Evolutionary conservation across 92 coral and sea anemone species (phyloP), one percentile per base, ranked within the genome.

Genomic region (Phenganax marumi): DNA sequence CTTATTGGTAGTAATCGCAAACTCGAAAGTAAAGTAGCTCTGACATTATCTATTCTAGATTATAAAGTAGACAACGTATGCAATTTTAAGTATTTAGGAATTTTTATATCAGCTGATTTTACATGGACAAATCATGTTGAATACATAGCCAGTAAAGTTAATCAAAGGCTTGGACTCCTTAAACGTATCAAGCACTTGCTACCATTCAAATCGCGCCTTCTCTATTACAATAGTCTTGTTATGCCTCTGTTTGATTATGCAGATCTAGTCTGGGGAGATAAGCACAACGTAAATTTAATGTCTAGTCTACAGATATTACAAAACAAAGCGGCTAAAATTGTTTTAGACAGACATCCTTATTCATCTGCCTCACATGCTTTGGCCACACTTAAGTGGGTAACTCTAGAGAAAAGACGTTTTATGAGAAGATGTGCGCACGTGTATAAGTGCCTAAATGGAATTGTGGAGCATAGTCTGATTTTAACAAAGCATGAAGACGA

Each of bases 321-420:
- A 85, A 85, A 78, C 17, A 85, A 79, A 18, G 84, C 88, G 16
- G 88, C 88, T 24, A 85, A 85, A 78, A 72, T 78, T 21, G 50
- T 85, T 69, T 68, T 85, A 56, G 88, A 85, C 70, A 78, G 85
- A 79, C 85, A 43, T 11, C 78, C 51, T 18, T 69, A 79, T 65
- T 85, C 88, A 85, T 85, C 84, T 66, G 88, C 84, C 52, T 68
- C 85, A 53, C 68, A 79, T 52, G 73, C 89, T 21, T 33, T 81
- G 54, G 76, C 83, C 68, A 54, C 86, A 53, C 71, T 81, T 12
- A 81, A 81, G 82, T 86, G 86, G 86, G 54, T 75, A 68, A 17
- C 68, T n/a, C 68, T 86, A 81, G 89, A 68, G 52, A 85, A 85
- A 69, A 85, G 88, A 74, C 84, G 86, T 62, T 86, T 47, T 43